Conservation (phyloP, 92 coral and sea anemone genomes). For the Galaxea fascicularis region DNA sequence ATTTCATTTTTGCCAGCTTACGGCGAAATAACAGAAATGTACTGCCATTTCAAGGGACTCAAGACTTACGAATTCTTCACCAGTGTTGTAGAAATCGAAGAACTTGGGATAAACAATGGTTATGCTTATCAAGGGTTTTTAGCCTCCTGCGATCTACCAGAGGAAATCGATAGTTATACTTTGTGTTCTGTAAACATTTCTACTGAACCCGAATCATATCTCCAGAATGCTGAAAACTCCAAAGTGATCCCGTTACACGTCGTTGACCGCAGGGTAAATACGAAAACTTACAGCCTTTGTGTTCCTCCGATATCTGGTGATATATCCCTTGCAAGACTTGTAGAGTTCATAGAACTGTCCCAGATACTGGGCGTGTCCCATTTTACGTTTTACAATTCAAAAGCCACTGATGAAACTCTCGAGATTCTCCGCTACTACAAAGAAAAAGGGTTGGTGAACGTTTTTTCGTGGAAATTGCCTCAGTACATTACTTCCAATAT, state of each 20-base stretch:
- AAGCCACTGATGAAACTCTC: neutral
- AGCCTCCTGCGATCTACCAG: conserved; percentile 36
- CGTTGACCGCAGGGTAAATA: conserved; percentile 27
- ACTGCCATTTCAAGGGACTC: conserved; percentile 37
- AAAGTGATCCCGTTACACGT: conserved; percentile 27
- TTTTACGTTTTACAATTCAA: conserved; percentile 26
- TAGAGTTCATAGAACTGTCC: conserved; percentile 58
- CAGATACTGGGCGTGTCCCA: conserved; percentile 51
- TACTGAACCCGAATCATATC: conserved; percentile 9
- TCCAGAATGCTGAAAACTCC: conserved; percentile 26
- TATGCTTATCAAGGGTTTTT: conserved; percentile 26
- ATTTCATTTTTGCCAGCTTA: conserved; percentile 45
- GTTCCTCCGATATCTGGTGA: conserved; percentile 47
- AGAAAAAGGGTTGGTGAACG: conserved; percentile 14
- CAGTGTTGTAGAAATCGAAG: conserved; percentile 40
- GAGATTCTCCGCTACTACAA: conserved; percentile 28
- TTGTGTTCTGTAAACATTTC: conserved; percentile 48
- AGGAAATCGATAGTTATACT: conserved; percentile 32
- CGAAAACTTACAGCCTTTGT: conserved; percentile 38
- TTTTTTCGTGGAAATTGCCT: conserved; percentile 49
- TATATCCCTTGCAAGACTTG: conserved; percentile 29
- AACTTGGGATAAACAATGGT: conserved; percentile 28
- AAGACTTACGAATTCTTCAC: conserved; percentile 15
- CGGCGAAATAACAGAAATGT: conserved; percentile 26
- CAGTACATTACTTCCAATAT: conserved; percentile 14